Base-by-base conservation (phyloP, 2,888 invertebrate species). In the Stenurella melanura region DNA sequence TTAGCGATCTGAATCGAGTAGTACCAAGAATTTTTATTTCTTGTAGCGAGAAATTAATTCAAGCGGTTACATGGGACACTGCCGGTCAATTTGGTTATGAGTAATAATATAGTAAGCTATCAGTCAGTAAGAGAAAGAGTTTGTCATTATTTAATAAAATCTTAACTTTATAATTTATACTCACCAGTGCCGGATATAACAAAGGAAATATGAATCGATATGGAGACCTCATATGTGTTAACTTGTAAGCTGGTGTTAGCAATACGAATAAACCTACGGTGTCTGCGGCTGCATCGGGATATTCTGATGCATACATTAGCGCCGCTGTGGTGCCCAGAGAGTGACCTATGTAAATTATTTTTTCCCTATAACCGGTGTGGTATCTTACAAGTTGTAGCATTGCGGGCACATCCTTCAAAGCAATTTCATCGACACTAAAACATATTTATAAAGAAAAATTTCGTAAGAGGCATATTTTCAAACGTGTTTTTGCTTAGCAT, bases 141-240 rank as follows among this genome's bases (percentile, higher is more conserved):
- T 26, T 34, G 7, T 7, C 0, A 6, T 34, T 34, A 34, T 7
- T 34, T 9, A 56, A 56, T 0, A 17, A 56, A 42, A 42, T 12
- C 1, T 42, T 11, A 2, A 42, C 12, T 12, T 12, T 12, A 42
- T 1, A 42, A 19, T 19, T 19, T 58, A 0, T 56, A 81, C 84
- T 84, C 78, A 86, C 85, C 78, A 86, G 63, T 54, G 83, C 83
- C 17, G 84, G 83, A 74, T 82, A 82, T 67, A 86, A 90, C 77
- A 92, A 92, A 12, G 93, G 93, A 4, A 95, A 93, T 9, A 96
- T 85, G 17, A 93, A 87, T 77, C 91, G 89, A 50, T 95, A 90
- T 0, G 95, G 93, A 75, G 93, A 93, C 81, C 91, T 91, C 73
- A 94, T 89, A 63, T 87, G 83, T 12, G 79, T 81, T 88, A 95